Percentiles rank a stretch among this genome's conserved stretches.
Evolutionary conservation across 2,888 invertebrate genomes (phyloP).

Genomic region (Habroteleia sp.): DNA sequence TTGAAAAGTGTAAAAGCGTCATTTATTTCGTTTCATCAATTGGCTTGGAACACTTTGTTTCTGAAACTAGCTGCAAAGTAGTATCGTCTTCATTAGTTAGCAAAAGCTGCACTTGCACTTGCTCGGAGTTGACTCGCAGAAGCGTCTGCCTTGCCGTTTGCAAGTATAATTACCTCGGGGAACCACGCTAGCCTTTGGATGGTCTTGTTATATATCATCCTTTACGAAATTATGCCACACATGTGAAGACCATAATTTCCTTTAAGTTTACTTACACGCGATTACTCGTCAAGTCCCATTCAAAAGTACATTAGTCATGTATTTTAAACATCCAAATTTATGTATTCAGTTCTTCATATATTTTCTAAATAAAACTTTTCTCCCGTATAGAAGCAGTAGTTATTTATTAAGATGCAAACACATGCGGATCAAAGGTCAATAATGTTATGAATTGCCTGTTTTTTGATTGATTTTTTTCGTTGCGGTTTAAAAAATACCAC

Average conservation of each 20-base stretch:
- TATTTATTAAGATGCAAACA: too few relatives aligned
- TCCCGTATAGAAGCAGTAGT: too few relatives aligned
- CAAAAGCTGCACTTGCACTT: conserved; percentile 49
- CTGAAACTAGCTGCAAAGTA: conserved; percentile 38
- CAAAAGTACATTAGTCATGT: too few relatives aligned
- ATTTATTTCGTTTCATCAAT: conserved; percentile 50
- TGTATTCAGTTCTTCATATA: too few relatives aligned
- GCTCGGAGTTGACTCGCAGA: conserved; percentile 27
- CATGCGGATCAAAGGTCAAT: too few relatives aligned
- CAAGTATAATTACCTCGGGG: conserved; percentile 52
- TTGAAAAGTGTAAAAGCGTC: conserved; percentile 37
- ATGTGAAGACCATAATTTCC: conserved; percentile 3
- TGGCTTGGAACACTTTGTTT: conserved; percentile 39
- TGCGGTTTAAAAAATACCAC: too few relatives aligned
- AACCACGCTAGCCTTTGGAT: conserved; percentile 23
- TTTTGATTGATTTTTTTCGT: too few relatives aligned
- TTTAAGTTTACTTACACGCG: too few relatives aligned
- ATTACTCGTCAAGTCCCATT: too few relatives aligned
- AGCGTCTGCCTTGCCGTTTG: conserved; percentile 38
- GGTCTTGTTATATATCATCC: conserved; percentile 34
- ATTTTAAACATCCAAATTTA: too few relatives aligned
- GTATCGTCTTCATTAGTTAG: conserved; percentile 53
- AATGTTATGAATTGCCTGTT: too few relatives aligned
- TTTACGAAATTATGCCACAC: conserved; percentile 17
- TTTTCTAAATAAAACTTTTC: too few relatives aligned